Evolutionary conservation across 30 jellyfish, hydroid and myxozoan species (phyloP).

Genomic region (Aurelia aurita): DNA sequence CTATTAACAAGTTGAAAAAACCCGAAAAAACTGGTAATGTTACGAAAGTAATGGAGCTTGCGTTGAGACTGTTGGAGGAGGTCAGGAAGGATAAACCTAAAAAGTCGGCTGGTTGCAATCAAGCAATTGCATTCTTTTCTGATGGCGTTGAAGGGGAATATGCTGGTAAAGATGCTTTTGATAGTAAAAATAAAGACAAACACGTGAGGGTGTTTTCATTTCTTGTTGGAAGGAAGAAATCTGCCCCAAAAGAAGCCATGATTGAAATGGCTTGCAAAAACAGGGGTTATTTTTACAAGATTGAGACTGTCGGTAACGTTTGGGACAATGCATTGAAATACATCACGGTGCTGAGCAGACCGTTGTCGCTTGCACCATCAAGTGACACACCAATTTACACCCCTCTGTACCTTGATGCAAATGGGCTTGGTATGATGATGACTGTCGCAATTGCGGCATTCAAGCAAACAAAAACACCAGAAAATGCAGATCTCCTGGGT

Average conservation of each 20-base stretch:
- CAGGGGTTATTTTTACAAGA: conserved; percentile 73
- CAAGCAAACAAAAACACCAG: conserved; percentile 26
- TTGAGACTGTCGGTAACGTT: conserved; percentile 82
- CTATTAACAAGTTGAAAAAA: conserved; percentile 35
- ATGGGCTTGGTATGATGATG: conserved; percentile 91
- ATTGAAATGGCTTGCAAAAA: conserved; percentile 86
- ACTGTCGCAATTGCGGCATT: conserved; percentile 74
- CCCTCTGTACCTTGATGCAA: conserved; percentile 75
- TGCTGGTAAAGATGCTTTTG: conserved; percentile 58
- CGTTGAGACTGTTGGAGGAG: conserved; percentile 49
- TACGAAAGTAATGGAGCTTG: conserved; percentile 56
- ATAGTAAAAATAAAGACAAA: conserved; percentile 28
- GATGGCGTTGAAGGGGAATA: conserved; percentile 76
- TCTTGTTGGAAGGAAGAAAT: conserved; percentile 88
- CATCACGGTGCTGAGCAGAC: conserved; percentile 78
- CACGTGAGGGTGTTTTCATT: conserved; percentile 88
- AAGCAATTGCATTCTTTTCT: conserved; percentile 63
- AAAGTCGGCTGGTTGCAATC: conserved; percentile 78
- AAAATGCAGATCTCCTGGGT: conserved; percentile 60
- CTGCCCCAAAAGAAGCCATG: conserved; percentile 84
- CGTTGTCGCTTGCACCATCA: conserved; percentile 65
- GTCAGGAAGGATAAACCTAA: conserved; percentile 57
- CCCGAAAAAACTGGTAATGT: conserved; percentile 73
- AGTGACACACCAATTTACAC: conserved; percentile 72
- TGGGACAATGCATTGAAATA: conserved; percentile 83